Base-by-base conservation (phyloP, 2,797 vertebrate species). In the Peromyscus melanophrys region DNA sequence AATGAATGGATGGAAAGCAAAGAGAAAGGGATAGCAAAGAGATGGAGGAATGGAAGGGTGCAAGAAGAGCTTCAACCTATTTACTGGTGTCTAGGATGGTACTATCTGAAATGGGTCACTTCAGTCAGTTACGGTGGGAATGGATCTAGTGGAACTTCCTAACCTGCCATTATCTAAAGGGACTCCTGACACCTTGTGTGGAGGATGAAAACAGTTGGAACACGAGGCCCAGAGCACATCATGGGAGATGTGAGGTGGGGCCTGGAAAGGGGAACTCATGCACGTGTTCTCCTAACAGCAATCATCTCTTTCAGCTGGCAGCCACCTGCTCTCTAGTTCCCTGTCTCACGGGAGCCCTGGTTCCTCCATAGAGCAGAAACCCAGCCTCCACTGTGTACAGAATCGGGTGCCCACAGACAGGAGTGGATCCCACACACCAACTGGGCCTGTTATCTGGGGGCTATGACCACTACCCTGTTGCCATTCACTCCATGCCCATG, bases 351-450 rank as follows among this genome's bases (percentile, higher is more conserved):
- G 37, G 94, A 55, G 21, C 23, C 46, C 81, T 12, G 3, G 9
- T 25, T 80, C 37, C 34, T 19, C 37, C 3, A 5, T 4, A 9
- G 10, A 40, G 34, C 8, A 4, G 67, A 71, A 80, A 25, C 11
- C 2, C 31, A 0, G 0, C 3, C 16, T 52, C 34, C 8, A 2
- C 46, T 6, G 4, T 23, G 0, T 17, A n/a, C 19, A 69, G 59
- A 19, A 9, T 21, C 0, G 12, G 12, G 80, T 29, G 31, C 21
- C 31, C 59, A 13, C 52, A 5, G 19, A 29, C 1, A 4, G 37
- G 27, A 21, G 1, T 8, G 34, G 31, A n/a, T 21, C 43, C 46
- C 52, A 27, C 0, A 8, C 9, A 4, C 25, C 65, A 6, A 3
- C 55, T 3, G 25, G 23, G 8, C 5, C 78, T 63, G 14, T 11